A percentile compares a stretch with the other conserved stretches of the same genome.
These are phyloP conservation scores for Apis dorsata DNA, from an alignment of 1,140 invertebrate genomes.

Conservation along the genomic window DNA sequence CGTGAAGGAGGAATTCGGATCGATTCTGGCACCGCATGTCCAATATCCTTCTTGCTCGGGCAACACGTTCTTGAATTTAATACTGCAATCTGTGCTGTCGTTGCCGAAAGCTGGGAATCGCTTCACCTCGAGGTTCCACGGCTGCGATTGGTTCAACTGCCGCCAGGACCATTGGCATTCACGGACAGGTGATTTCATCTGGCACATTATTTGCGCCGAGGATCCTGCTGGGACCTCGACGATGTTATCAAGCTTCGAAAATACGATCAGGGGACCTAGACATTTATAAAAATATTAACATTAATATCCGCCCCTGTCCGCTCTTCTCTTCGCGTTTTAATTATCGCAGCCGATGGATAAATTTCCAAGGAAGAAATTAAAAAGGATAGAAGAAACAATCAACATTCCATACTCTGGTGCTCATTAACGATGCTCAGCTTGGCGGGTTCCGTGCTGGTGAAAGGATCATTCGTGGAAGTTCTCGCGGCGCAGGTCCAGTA, in stretches of 20 bases:
- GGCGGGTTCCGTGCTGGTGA: conserved; percentile 75
- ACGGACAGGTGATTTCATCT: conserved; percentile 68
- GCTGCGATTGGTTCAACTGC: conserved; percentile 74
- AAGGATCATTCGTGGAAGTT: conserved; percentile 68
- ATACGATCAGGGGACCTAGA: conserved; percentile 47
- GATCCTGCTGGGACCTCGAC: conserved; percentile 73
- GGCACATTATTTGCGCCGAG: conserved; percentile 73
- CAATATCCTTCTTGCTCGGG: conserved; percentile 78
- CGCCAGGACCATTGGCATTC: conserved; percentile 79
- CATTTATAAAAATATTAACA: conserved; percentile 9
- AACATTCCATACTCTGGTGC: conserved; percentile 66
- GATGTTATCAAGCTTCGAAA: conserved; percentile 60
- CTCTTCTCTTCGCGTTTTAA: neutral
- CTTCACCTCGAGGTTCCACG: conserved; percentile 76
- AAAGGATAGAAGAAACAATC: neutral
- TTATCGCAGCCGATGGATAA: neutral
- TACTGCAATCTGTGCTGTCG: conserved; percentile 75
- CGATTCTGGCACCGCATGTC: conserved; percentile 75
- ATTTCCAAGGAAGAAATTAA: neutral
- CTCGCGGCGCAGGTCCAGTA: conserved; percentile 78
- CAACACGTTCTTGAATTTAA: conserved; percentile 74
- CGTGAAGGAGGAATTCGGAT: conserved; percentile 69
- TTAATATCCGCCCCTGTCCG: no score
- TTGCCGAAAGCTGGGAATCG: conserved; percentile 76
- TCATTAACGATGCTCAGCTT: conserved; percentile 74